These are phyloP conservation scores for Ennomos erosarius DNA, from an alignment of 2,888 invertebrate species.

Conservation along the genomic window DNA sequence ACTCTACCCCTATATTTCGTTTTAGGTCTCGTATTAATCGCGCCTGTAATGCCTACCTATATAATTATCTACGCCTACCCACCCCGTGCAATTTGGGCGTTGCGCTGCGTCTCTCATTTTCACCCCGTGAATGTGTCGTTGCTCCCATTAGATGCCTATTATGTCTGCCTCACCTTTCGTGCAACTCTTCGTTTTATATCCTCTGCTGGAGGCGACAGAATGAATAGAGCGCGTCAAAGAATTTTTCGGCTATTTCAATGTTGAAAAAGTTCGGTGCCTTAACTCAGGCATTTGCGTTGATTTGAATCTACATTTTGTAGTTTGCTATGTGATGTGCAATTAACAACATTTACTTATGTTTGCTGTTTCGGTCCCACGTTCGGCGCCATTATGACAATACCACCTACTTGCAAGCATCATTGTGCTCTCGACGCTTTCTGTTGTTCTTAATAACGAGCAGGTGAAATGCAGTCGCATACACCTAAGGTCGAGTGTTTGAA, in stretches of 20 bases:
- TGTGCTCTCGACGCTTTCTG: slow-evolving; percentile 54
- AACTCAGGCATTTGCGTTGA: slow-evolving; percentile 12
- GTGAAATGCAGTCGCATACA: too few species aligned
- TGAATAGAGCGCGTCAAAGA: slow-evolving; percentile 43
- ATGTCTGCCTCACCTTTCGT: slow-evolving; percentile 61
- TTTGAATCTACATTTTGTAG: too few species aligned
- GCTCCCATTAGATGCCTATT: slow-evolving; percentile 77
- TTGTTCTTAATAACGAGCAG: slow-evolving; percentile 15
- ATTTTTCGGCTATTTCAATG: slow-evolving; percentile 43
- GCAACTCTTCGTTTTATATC: slow-evolving; percentile 40
- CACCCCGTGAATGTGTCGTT: slow-evolving; percentile 68
- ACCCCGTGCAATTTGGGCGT: slow-evolving; percentile 51
- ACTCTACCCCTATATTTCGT: too few species aligned
- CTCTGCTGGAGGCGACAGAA: slow-evolving; percentile 34
- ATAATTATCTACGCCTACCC: slow-evolving; percentile 20
- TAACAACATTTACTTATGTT: too few species aligned
- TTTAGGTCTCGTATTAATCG: not conserved
- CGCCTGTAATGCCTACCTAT: slow-evolving; percentile 4
- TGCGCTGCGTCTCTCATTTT: slow-evolving; percentile 47
- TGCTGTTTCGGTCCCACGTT: slow-evolving; percentile 49
- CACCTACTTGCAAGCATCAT: slow-evolving; percentile 71
- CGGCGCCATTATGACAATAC: slow-evolving; percentile 71
- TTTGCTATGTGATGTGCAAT: too few species aligned
- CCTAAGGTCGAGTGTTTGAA: too few species aligned
- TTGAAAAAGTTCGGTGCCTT: slow-evolving; percentile 26